A percentile compares a stretch with the other conserved stretches of the same genome.
These are phyloP conservation scores for Clavelina lepadiformis DNA, from an alignment of 23 tunicate species.

Conservation along the genomic window DNA sequence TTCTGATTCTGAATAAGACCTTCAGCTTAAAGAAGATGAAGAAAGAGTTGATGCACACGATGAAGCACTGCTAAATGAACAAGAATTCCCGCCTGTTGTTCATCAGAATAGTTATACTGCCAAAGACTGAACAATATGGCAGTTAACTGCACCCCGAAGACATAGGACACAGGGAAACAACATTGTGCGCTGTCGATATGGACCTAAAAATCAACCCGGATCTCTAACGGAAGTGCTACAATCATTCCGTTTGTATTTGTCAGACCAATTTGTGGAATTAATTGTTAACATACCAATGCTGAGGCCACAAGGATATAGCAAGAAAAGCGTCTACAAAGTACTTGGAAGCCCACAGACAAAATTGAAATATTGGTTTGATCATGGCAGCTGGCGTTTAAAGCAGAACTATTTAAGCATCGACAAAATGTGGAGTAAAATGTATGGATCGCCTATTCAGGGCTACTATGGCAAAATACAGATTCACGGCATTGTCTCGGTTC, in stretches of 20 bases:
- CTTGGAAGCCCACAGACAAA: constrained; percentile 18
- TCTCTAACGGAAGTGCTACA: constrained; percentile 4
- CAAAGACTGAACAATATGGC: constrained; percentile 9
- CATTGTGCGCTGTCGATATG: constrained; percentile 7
- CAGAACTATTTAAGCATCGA: constrained; percentile 2
- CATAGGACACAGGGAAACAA: constrained; percentile 4
- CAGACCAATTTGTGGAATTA: neutral
- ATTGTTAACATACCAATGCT: constrained; percentile 7
- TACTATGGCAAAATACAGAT: constrained; percentile 8
- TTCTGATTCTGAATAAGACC: constrained; percentile 12
- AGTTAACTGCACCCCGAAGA: constrained; percentile 1
- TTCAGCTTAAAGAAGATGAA: neutral
- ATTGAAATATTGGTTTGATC: constrained; percentile 9
- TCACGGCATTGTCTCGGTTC: constrained; percentile 16
- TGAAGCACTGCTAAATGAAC: no score
- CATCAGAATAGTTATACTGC: no score
- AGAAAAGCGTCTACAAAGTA: neutral
- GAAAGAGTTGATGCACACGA: no score
- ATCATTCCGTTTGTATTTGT: constrained; percentile 3
- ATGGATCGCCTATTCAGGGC: constrained; percentile 16
- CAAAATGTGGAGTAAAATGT: constrained; percentile 7
- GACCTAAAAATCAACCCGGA: constrained; percentile 11
- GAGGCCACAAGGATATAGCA: constrained; percentile 9
- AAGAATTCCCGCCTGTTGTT: no score
- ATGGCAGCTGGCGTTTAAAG: constrained; percentile 6